Evolutionary conservation across 2,888 invertebrate species (phyloP).

Genomic region (Lottia gigantea): DNA sequence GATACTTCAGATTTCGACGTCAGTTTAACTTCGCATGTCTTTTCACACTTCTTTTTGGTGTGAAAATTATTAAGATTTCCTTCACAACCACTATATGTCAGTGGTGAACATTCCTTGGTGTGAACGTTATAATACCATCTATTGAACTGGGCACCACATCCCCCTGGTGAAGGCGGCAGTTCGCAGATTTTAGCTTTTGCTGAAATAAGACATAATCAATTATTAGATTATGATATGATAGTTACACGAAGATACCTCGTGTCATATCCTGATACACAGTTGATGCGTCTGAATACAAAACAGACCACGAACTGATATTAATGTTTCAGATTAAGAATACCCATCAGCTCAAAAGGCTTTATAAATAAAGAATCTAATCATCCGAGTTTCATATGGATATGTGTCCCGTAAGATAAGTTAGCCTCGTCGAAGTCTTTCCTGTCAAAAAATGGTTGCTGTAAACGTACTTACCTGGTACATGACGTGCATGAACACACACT

Average conservation of each 20-base stretch:
- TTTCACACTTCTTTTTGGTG: conserved; percentile 47
- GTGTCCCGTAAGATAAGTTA: too few relatives aligned
- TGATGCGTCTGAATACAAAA: too few relatives aligned
- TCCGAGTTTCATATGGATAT: too few relatives aligned
- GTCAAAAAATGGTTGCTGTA: too few relatives aligned
- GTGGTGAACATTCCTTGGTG: conserved; percentile 52
- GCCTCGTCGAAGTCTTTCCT: too few relatives aligned
- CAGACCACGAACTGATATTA: background rate
- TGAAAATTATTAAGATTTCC: conserved; percentile 59
- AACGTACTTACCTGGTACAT: conserved; percentile 24
- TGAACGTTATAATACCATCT: conserved; percentile 58
- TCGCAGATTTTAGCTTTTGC: conserved; percentile 45
- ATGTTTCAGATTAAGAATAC: too few relatives aligned
- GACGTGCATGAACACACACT: conserved; percentile 25
- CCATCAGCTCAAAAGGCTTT: too few relatives aligned
- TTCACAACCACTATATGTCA: conserved; percentile 55
- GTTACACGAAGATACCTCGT: background rate
- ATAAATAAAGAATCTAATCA: too few relatives aligned
- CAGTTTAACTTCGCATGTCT: conserved; percentile 38
- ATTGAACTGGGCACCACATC: conserved; percentile 49
- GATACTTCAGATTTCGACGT: background rate
- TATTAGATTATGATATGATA: background rate
- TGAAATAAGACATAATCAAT: conserved; percentile 17
- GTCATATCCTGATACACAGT: too few relatives aligned
- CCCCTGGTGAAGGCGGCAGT: conserved; percentile 47